Evolutionary conservation across 2,797 vertebrate species (phyloP), one percentile per base, ranked within the genome.

Genomic region (Poliocrania exsul): DNA sequence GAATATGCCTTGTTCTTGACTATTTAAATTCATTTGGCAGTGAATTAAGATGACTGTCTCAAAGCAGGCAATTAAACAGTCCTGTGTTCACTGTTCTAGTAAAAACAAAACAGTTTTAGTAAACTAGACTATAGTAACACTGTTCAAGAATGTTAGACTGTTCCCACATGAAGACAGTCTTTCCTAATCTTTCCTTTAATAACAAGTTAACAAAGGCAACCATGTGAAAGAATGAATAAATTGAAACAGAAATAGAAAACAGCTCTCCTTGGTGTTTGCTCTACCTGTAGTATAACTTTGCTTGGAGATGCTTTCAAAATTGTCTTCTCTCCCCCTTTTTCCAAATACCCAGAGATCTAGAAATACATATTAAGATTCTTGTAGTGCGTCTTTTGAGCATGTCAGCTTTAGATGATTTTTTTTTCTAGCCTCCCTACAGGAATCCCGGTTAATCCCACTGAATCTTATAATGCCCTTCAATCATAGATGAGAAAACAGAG

Each of bases 391-490:
- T 92, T 93, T 86, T 92, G 92, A 96, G 81, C 86, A 66, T 89
- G 93, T 94, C 83, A 93, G 92, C 78, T 94, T 96, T 91, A 88
- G 91, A 88, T 85, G 81, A 94, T 81, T 89, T 90, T 75, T 56
- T 51, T 91, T 87, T 69, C 67, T 64, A 71, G 49, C n/a, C 46
- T 96, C 88, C 92, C 92, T 91, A 24, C 58, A 88, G 81, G 94
- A 91, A 80, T 81, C 70, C 72, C 64, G 70, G 61, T 93, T 96
- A 97, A 97, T 96, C 81, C 90, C 64, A 60, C 61, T 75, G 90
- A 95, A 90, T 94, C 91, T 94, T 89, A 74, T 87, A 95, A 93
- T 75, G 75, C 81, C 0, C 0, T 66, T 96, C 91, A 93, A 89
- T 96, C 94, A 93, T 90, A 87, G 49, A 67, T 67, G 33, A 85